A percentile compares a stretch with the other conserved stretches of the same genome.
These are phyloP conservation scores for Eumacrocentrus americanus DNA, from an alignment of 2,888 invertebrate species.

Conservation along the genomic window DNA sequence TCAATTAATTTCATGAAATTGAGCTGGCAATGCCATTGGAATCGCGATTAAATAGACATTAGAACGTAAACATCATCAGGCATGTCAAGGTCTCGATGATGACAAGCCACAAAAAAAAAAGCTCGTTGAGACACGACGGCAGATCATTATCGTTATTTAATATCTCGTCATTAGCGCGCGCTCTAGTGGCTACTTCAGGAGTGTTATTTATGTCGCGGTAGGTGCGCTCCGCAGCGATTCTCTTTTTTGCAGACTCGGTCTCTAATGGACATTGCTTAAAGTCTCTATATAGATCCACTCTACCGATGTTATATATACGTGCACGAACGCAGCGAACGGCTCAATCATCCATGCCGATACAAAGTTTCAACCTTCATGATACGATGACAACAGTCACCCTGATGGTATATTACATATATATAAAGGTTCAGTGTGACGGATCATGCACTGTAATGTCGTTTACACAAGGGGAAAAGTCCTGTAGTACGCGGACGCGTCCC, in stretches of 20 bases:
- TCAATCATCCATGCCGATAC: too few species aligned
- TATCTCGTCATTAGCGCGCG: constrained; percentile 61
- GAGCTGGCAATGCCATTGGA: constrained; percentile 29
- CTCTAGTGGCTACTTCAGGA: constrained; percentile 49
- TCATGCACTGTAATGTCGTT: constrained; percentile 21
- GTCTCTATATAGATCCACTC: too few species aligned
- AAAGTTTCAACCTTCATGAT: too few species aligned
- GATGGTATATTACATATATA: too few species aligned
- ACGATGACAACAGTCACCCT: too few species aligned
- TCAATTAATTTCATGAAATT: constrained; percentile 57
- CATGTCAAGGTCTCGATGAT: background rate
- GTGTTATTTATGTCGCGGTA: constrained; percentile 55
- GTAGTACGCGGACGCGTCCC: constrained; percentile 12
- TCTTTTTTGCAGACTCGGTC: constrained; percentile 37
- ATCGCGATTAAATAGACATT: too few species aligned
- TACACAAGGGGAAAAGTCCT: constrained; percentile 9
- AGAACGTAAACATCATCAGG: background rate
- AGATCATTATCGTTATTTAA: constrained; percentile 61
- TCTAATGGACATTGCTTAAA: constrained; percentile 16
- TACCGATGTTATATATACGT: too few species aligned
- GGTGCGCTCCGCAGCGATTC: constrained; percentile 18
- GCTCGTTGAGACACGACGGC: constrained; percentile 34
- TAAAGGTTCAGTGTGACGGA: too few species aligned
- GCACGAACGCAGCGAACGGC: constrained; percentile 45
- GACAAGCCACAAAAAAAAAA: constrained; percentile 2